Percentiles rank a stretch among this genome's conserved stretches.
phyloP scores from a whole-genome alignment of 2,888 invertebrate species.

The Drosophila rellima region DNA sequence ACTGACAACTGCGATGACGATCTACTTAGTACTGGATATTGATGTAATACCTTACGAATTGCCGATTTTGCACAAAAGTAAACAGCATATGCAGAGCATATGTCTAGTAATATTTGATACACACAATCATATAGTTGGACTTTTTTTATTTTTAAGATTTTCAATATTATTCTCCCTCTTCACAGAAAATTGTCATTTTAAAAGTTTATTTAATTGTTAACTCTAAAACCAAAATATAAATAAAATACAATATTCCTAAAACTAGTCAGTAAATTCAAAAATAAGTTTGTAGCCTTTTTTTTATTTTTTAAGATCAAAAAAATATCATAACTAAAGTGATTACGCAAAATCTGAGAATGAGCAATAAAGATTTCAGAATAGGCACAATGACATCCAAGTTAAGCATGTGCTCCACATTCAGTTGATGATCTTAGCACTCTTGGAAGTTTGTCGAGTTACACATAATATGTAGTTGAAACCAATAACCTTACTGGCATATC shows the following conservation, averaged over 20 bases:
- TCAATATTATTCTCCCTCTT: too few relatives aligned
- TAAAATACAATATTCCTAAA: too few relatives aligned
- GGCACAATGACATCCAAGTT: not conserved
- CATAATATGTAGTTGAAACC: constrained; percentile 4
- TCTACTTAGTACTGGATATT: not conserved
- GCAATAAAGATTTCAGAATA: not conserved
- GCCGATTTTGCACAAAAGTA: not conserved
- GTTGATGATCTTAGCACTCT: not conserved
- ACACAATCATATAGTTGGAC: too few relatives aligned
- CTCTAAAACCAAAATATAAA: too few relatives aligned
- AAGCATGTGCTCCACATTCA: not conserved
- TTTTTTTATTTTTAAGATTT: too few relatives aligned
- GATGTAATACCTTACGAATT: not conserved
- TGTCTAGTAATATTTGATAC: too few relatives aligned
- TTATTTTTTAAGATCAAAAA: not conserved
- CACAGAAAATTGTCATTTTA: too few relatives aligned
- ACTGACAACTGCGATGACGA: not conserved
- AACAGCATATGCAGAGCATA: too few relatives aligned
- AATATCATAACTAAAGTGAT: not conserved
- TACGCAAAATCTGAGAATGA: not conserved
- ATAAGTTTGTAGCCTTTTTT: not conserved
- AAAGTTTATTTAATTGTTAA: too few relatives aligned
- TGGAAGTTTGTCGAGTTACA: not conserved
- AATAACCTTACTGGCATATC: constrained; percentile 6
- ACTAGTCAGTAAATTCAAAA: too few relatives aligned